phyloP scores from a whole-genome alignment of 1,140 invertebrate species.

The Harpegnathos saltator region DNA sequence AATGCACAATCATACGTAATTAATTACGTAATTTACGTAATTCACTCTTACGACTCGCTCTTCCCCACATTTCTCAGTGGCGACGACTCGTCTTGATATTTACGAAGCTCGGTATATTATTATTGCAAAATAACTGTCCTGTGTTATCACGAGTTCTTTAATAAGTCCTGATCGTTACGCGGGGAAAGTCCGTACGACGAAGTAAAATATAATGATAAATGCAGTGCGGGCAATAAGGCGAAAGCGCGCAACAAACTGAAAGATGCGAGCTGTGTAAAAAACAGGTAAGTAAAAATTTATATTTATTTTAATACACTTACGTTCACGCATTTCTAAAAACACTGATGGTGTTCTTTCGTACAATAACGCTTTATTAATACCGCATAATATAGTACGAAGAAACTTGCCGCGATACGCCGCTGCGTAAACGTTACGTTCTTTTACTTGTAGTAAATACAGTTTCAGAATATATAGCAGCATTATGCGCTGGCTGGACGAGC shows the following conservation, averaged over 20 bases:
- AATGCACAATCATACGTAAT: not conserved
- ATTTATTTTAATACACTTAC: too few species aligned
- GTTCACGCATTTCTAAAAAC: too few species aligned
- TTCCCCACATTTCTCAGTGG: not conserved
- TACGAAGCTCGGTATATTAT: constrained; percentile 13
- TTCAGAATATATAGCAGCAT: not conserved
- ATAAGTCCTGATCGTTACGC: constrained; percentile 6
- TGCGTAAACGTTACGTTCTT: not conserved
- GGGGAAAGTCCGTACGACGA: not conserved
- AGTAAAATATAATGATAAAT: constrained; percentile 20
- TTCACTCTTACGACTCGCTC: too few species aligned
- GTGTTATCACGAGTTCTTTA: not conserved
- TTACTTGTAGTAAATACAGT: not conserved
- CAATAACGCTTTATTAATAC: too few species aligned
- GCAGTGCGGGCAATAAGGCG: not conserved
- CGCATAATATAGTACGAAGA: too few species aligned
- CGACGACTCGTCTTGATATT: constrained; percentile 9
- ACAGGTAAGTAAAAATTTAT: not conserved
- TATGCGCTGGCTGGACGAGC: not conserved
- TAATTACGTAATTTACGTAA: constrained; percentile 28
- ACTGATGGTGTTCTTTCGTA: too few species aligned
- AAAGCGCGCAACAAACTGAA: constrained; percentile 9
- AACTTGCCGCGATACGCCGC: too few species aligned
- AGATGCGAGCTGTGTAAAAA: not conserved
- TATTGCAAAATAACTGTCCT: constrained; percentile 23